phyloP scores from a whole-genome alignment of 2,888 invertebrate species.

The Callinectes sapidus region DNA sequence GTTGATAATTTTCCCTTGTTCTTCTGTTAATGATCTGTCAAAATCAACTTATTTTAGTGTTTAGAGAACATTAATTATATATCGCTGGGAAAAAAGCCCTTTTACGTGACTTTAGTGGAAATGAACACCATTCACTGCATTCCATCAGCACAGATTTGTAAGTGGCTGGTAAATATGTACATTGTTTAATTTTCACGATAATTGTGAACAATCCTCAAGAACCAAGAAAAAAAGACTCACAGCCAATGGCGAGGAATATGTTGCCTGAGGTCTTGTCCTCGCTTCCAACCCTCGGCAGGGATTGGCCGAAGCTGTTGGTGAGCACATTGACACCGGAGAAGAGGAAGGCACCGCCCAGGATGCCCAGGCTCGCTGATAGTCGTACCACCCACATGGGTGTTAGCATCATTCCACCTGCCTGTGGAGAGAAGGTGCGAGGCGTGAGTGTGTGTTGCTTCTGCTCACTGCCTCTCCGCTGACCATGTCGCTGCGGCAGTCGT shows the following conservation, averaged over 20 bases:
- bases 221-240: conserved; percentile 28
- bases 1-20: background rate
- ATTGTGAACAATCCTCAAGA: background rate
- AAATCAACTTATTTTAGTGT: background rate
- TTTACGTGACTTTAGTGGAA: background rate
- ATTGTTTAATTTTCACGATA: background rate
- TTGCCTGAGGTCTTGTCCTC: conserved; percentile 48
- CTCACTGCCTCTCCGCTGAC: background rate
- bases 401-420: conserved; percentile 43
- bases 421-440: background rate
- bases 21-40: background rate
- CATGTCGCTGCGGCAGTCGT: background rate
- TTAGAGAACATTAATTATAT: background rate
- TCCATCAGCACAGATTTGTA: background rate
- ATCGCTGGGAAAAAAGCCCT: background rate
- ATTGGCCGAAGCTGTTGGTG: conserved; percentile 58
- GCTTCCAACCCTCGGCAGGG: background rate
- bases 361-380: conserved; percentile 56
- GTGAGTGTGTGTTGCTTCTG: background rate
- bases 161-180: background rate
- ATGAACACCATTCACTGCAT: background rate
- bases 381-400: conserved; percentile 53
- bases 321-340: conserved; percentile 56
- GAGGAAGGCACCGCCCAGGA: conserved; percentile 57
- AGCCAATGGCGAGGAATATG: conserved; percentile 47